phyloP scores from a whole-genome alignment of 2,797 vertebrate species.

The Hemitrygon akajei region DNA sequence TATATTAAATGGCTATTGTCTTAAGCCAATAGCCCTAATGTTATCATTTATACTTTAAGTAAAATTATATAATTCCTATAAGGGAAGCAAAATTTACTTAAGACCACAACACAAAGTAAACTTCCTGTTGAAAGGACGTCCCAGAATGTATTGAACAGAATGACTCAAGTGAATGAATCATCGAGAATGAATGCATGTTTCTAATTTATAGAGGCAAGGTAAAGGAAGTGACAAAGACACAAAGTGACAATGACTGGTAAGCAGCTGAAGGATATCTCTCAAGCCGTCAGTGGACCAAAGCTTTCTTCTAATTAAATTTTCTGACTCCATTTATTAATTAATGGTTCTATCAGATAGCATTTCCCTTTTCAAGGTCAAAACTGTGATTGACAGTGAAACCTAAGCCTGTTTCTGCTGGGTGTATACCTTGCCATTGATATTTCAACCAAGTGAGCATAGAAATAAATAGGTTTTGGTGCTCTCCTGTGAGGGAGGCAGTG shows the following conservation, averaged over 20 bases:
- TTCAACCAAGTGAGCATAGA: background rate
- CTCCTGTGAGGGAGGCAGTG: background rate
- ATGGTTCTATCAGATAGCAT: background rate
- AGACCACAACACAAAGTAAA: background rate
- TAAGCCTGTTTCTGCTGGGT: background rate
- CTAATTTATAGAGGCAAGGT: background rate
- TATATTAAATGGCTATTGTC: background rate
- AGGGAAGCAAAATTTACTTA: constrained; percentile 20
- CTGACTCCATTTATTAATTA: constrained; percentile 16
- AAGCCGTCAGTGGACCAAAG: background rate
- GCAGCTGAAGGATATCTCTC: background rate
- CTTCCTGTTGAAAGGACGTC: background rate
- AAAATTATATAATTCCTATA: constrained; percentile 3
- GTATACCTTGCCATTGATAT: constrained; percentile 11
- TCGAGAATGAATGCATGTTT: background rate
- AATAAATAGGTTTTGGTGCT: background rate
- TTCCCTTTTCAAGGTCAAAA: background rate
- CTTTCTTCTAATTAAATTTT: constrained; percentile 18
- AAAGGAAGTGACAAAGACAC: background rate
- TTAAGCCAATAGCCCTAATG: background rate
- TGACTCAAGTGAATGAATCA: background rate
- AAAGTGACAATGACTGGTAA: constrained; percentile 3
- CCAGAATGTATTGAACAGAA: constrained; percentile 23
- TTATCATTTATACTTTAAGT: constrained; percentile 17
- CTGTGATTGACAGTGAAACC: background rate